Percentiles rank a stretch among this genome's conserved stretches.
Evolutionary conservation across 2,888 invertebrate genomes (phyloP).

Genomic region (Scaptomyza tumidula): DNA sequence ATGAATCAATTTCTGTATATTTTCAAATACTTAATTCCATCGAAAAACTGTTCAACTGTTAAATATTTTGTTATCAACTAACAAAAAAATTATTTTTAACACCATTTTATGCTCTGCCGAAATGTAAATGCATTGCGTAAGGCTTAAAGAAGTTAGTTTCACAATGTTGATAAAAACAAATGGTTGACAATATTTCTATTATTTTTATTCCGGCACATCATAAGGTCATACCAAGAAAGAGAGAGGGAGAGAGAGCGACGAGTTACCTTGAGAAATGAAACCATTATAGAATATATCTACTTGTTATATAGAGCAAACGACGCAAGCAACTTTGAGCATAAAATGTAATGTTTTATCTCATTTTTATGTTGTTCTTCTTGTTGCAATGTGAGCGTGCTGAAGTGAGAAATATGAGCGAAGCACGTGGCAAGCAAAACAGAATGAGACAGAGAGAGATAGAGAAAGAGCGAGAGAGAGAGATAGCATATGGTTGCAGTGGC

Average conservation of each 20-base stretch:
- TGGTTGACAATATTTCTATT: conserved; percentile 46
- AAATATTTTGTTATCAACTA: too few species aligned
- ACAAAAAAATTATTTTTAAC: background rate
- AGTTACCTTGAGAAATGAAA: conserved; percentile 45
- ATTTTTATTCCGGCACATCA: conserved; percentile 18
- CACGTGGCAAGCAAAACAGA: conserved; percentile 55
- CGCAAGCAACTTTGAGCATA: conserved; percentile 54
- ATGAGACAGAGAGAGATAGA: background rate
- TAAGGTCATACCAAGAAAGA: conserved; percentile 62
- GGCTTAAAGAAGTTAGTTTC: conserved; percentile 1
- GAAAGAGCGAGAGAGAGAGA: background rate
- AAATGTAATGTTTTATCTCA: conserved; percentile 73
- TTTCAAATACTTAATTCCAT: too few species aligned
- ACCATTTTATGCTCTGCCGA: too few species aligned
- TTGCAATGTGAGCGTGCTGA: conserved; percentile 65
- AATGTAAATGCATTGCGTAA: conserved; percentile 1
- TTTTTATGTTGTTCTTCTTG: conserved; percentile 18
- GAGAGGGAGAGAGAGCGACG: conserved; percentile 22
- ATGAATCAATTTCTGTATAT: too few species aligned
- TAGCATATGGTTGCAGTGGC: conserved; percentile 18
- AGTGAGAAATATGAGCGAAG: conserved; percentile 71
- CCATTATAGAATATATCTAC: conserved; percentile 42
- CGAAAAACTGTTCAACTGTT: too few species aligned
- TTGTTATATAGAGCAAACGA: conserved; percentile 40
- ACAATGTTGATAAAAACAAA: conserved; percentile 36